Evolutionary conservation across 2,113 vertebrate species (phyloP).

Genomic region (Montifringilla adamsi): DNA sequence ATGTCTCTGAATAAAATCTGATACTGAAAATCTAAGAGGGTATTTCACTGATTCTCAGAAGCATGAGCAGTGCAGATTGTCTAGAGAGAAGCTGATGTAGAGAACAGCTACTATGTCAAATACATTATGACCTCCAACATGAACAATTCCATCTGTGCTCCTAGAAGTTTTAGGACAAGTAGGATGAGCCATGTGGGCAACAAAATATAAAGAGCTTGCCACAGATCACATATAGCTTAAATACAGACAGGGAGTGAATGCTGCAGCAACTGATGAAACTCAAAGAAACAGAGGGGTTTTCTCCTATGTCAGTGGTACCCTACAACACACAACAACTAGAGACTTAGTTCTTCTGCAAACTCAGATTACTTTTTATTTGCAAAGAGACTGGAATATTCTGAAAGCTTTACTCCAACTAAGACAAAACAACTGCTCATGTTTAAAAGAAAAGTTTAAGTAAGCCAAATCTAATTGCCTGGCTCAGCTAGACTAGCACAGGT

Average conservation of each 20-base stretch:
- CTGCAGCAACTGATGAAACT: not conserved
- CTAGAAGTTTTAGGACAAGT: not conserved
- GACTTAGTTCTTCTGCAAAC: not conserved
- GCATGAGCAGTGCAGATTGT: rapidly evolving
- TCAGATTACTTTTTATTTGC: not conserved
- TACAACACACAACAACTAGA: not conserved
- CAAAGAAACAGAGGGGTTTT: not conserved
- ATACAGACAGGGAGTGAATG: not conserved
- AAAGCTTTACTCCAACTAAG: not conserved
- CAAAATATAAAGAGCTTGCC: not conserved
- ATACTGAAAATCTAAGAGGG: not conserved
- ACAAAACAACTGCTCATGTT: not conserved
- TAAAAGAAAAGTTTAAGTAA: not conserved
- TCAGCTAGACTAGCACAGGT: not conserved
- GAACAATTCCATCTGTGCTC: not conserved
- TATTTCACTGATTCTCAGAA: not conserved
- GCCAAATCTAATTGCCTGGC: not conserved
- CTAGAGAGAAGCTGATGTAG: not conserved
- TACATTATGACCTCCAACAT: not conserved
- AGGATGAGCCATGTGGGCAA: not conserved
- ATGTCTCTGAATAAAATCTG: not conserved
- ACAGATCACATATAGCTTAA: not conserved
- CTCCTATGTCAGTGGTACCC: not conserved
- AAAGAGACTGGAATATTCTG: not conserved
- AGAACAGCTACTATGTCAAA: not conserved